Base-by-base conservation (phyloP, 1,140 invertebrate genomes). In the Globodera ellingtonae region DNA sequence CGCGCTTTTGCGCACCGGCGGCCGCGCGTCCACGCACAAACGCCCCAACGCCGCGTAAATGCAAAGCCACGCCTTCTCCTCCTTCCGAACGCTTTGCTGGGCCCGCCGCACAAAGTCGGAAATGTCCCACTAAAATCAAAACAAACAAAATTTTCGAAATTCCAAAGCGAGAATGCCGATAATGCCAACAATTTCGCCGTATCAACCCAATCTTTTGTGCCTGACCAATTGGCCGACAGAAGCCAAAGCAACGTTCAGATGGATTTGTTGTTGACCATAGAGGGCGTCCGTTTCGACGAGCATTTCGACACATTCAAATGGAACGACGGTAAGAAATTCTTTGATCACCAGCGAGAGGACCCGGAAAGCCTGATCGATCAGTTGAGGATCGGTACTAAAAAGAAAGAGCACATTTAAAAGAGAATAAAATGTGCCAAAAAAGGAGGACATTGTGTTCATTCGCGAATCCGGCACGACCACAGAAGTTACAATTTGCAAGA, bases 191-290 rank as follows among this genome's bases (percentile, higher is more conserved):
- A 62, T 13, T 52, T 52, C 15, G 18, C 56, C 56, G 35, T 18
- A 73, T 62, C 18, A 83, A 10, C 9, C 46, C 24, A 67, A 6
- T 24, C 24, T 47, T 47, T 77, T 56, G 24, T 62, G 10, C 7
- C 18, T 87, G 90, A 97, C 95, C 94, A 98, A 94, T 44, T 98
- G 91, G 75, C 96, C 96, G 82, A 99, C 94, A 70, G 97, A 96
- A 24, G 96, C 98, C n/a, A 99, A 91, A 47, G 96, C 97, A 85
- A 99, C 97, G 91, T 99, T 99, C 21, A 98, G 91, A 90, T 99
- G 96, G 90, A 96, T 94, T 47, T 94, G 95, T 91, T 99, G 97
- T 10, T 94, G 93, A 0, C 96, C 96, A 91, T 98, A 99, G 88
- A 95, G 95, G 0, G 95, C 94, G 35, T 95, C 95, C 6, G 96